Evolutionary conservation across 2,888 invertebrate genomes (phyloP).

Genomic region (Blomia tropicalis): DNA sequence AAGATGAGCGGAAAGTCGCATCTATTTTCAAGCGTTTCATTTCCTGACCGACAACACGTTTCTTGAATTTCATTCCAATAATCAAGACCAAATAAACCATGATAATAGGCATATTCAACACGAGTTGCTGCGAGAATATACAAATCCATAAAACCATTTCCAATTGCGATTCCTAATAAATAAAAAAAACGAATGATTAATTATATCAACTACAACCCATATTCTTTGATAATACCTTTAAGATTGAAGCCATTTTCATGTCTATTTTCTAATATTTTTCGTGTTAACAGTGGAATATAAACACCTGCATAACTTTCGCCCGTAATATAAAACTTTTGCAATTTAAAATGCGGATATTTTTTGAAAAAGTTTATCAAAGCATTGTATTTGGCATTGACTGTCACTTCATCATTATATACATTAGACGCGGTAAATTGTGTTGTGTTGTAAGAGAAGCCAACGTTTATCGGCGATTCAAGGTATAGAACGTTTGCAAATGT

Average conservation of each 20-base stretch:
- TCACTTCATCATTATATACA: slow-evolving; percentile 35
- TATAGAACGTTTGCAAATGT: slow-evolving; percentile 38
- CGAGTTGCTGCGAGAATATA: not conserved
- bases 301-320: not conserved
- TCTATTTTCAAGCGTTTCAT: not conserved
- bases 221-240: too few relatives aligned
- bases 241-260: too few relatives aligned
- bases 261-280: not conserved
- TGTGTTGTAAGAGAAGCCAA: slow-evolving; percentile 40
- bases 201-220: too few relatives aligned
- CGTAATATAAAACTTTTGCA: slow-evolving; percentile 39
- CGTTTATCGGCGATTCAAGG: slow-evolving; percentile 41
- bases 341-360: slow-evolving; percentile 37
- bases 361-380: slow-evolving; percentile 39
- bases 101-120: not conserved
- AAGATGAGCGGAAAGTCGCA: not conserved
- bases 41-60: not conserved
- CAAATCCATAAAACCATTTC: not conserved
- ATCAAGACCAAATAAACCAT: not conserved
- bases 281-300: not conserved
- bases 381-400: slow-evolving; percentile 37
- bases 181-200: too few relatives aligned
- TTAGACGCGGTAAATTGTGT: not conserved
- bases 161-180: not conserved
- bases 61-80: not conserved